Conservation (phyloP, 2,888 invertebrate species). For the Agrochola litura region DNA sequence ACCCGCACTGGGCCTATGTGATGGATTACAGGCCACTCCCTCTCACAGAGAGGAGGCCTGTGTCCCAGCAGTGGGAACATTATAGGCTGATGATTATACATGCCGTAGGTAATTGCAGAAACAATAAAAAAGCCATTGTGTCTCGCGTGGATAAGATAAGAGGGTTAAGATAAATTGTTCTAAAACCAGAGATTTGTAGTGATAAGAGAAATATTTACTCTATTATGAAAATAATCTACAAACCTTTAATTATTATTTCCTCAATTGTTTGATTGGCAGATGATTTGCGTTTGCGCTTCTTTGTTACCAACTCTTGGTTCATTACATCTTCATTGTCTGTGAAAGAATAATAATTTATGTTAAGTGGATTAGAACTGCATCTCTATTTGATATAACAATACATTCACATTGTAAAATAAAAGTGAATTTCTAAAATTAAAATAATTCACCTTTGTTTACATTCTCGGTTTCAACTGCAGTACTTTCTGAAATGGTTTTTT, state of each 20-base stretch:
- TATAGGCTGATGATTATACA: no score
- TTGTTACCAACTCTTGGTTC: constrained; percentile 37
- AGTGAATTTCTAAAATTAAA: neutral
- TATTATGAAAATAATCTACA: constrained; percentile 1
- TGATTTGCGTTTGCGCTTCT: constrained; percentile 63
- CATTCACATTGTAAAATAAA: neutral
- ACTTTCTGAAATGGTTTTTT: constrained; percentile 29
- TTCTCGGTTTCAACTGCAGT: constrained; percentile 7
- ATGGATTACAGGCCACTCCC: no score
- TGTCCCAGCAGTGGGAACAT: no score
- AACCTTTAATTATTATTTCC: constrained; percentile 54
- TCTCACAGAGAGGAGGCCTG: no score
- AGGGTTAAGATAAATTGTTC: no score
- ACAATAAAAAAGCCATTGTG: no score
- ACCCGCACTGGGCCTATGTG: no score
- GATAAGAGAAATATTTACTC: neutral
- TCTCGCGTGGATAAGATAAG: no score
- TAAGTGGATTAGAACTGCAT: neutral
- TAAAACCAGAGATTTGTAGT: neutral
- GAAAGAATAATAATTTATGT: constrained; percentile 1
- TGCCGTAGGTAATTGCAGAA: no score
- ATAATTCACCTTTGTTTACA: constrained; percentile 39
- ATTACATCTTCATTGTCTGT: constrained; percentile 36
- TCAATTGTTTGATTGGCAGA: constrained; percentile 54
- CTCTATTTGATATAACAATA: neutral